phyloP scores from a whole-genome alignment of 2,888 invertebrate genomes.

The Sesia bembeciformis region DNA sequence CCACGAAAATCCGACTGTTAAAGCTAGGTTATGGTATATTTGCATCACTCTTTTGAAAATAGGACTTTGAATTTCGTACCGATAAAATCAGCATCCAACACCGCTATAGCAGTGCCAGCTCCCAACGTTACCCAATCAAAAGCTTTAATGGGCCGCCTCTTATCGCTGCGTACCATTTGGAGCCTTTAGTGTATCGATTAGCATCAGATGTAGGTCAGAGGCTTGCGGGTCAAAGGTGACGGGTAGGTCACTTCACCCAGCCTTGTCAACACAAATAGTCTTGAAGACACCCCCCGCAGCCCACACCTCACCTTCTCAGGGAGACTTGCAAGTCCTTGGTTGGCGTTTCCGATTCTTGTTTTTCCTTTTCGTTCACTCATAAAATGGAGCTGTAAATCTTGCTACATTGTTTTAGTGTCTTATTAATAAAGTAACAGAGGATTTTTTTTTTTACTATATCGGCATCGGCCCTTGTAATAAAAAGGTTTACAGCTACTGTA shows the following conservation, averaged over 20 bases:
- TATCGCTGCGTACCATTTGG: constrained; percentile 29
- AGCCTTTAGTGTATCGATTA: constrained; percentile 48
- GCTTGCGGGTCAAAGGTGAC: constrained; percentile 75
- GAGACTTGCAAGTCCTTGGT: constrained; percentile 15
- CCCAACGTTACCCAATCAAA: constrained; percentile 19
- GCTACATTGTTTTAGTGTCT: constrained; percentile 26
- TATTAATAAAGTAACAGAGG: no score
- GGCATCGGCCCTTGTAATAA: no score
- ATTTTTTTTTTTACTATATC: no score
- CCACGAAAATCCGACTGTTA: no score
- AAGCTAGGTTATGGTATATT: no score
- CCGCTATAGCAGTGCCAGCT: no score
- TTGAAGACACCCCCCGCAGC: constrained; percentile 6
- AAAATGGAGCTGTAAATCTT: constrained; percentile 34
- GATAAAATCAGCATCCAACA: no score
- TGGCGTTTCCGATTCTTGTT: constrained; percentile 26
- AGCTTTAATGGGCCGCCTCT: constrained; percentile 30
- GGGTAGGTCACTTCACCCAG: constrained; percentile 51
- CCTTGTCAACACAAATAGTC: constrained; percentile 31
- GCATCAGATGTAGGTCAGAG: constrained; percentile 69
- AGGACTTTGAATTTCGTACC: no score
- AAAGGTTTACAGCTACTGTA: no score
- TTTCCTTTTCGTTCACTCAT: constrained; percentile 21
- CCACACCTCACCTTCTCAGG: constrained; percentile 20
- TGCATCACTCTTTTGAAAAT: no score